phyloP scores from a whole-genome alignment of 1,140 invertebrate genomes.

The Adoxophyes honmai region DNA sequence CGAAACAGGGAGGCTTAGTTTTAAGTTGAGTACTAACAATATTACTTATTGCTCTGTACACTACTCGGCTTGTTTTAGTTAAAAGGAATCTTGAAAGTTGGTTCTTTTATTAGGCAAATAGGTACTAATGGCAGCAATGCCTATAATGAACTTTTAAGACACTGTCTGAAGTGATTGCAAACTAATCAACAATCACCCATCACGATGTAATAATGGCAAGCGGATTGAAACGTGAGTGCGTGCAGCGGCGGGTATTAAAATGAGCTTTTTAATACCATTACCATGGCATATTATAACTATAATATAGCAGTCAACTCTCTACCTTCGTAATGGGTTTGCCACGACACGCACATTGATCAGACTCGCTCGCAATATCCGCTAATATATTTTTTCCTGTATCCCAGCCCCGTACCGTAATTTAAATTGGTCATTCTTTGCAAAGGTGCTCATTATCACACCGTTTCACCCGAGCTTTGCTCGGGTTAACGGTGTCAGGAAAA shows the following conservation, averaged over 20 bases:
- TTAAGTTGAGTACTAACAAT: too few species aligned
- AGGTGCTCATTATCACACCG: background rate
- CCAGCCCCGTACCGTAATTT: background rate
- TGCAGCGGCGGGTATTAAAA: background rate
- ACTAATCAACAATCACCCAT: background rate
- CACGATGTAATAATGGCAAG: background rate
- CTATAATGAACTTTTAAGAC: too few species aligned
- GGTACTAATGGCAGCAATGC: too few species aligned
- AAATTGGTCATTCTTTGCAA: background rate
- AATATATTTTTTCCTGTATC: constrained; percentile 1
- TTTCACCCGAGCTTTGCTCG: background rate
- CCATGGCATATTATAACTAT: background rate
- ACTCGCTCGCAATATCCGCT: background rate
- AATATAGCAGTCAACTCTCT: too few species aligned
- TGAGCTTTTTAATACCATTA: background rate
- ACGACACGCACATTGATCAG: constrained; percentile 5
- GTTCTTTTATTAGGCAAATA: too few species aligned
- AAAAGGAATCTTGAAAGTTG: too few species aligned
- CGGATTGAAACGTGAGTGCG: background rate
- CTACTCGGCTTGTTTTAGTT: too few species aligned
- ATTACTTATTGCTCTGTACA: too few species aligned
- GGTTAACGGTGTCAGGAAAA: constrained; percentile 4
- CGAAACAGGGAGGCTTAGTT: background rate
- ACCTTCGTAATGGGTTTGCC: background rate
- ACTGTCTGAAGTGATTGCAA: too few species aligned